A percentile compares a stretch with the other conserved stretches of the same genome.
Evolutionary conservation across 2,113 vertebrate species (phyloP).

Genomic region (Atherinomorus stipes): DNA sequence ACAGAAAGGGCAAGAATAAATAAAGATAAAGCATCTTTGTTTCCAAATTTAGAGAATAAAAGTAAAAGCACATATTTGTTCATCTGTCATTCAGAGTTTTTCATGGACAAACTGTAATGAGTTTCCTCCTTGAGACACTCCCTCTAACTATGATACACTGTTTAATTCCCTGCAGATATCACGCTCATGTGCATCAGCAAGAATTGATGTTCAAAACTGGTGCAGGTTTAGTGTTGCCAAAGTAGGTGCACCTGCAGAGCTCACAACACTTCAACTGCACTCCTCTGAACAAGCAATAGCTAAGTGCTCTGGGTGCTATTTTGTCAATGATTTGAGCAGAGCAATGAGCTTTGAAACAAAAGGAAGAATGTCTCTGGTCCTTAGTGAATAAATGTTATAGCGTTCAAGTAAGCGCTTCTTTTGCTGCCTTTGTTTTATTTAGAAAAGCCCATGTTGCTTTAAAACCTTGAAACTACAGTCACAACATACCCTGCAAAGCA

Average conservation of each 20-base stretch:
- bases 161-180: constrained; percentile 35
- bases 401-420: constrained; percentile 17
- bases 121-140: constrained; percentile 32
- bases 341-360: constrained; percentile 30
- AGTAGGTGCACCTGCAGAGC: constrained; percentile 26
- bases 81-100: constrained; percentile 22
- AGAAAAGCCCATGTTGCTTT: constrained; percentile 20
- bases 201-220: constrained; percentile 41
- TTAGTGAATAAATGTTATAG: constrained; percentile 14
- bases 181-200: constrained; percentile 23
- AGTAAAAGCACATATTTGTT: constrained; percentile 19
- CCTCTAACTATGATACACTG: constrained; percentile 47
- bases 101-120: constrained; percentile 33
- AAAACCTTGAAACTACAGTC: constrained; percentile 21
- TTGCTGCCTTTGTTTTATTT: constrained; percentile 14
- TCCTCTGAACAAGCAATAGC: constrained; percentile 21
- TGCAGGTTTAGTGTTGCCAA: constrained; percentile 32
- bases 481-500: constrained; percentile 14
- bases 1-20: constrained; percentile 4
- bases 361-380: constrained; percentile 4
- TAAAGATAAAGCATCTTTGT: constrained; percentile 25
- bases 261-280: constrained; percentile 6
- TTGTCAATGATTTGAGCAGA: constrained; percentile 20
- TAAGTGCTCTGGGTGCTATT: constrained; percentile 22
- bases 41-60: constrained; percentile 3